These are phyloP conservation scores for Atta texana DNA, from an alignment of 1,140 invertebrate genomes.

Conservation along the genomic window DNA sequence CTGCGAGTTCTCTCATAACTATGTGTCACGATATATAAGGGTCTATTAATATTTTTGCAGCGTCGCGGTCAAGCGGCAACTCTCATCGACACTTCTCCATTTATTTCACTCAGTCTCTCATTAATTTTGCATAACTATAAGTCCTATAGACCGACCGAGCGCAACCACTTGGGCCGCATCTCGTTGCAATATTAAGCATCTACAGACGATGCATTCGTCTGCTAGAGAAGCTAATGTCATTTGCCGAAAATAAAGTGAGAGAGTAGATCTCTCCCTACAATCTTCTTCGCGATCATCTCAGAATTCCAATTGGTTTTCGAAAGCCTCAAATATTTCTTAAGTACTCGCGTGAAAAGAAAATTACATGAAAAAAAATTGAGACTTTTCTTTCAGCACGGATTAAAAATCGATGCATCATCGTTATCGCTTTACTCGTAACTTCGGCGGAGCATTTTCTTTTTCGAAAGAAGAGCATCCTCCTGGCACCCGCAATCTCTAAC, in stretches of 20 bases:
- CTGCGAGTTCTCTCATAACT: not conserved
- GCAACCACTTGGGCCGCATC: not conserved
- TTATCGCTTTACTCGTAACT: not conserved
- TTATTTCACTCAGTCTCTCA: slow-evolving; percentile 29
- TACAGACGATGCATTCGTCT: not conserved
- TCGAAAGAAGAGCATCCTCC: slow-evolving; percentile 7
- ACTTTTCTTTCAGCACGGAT: not conserved
- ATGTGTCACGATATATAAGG: not conserved
- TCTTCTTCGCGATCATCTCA: not conserved
- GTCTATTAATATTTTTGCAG: slow-evolving; percentile 39
- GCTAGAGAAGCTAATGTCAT: not conserved
- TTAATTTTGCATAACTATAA: slow-evolving; percentile 47
- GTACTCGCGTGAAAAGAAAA: not conserved
- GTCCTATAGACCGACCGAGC: not conserved
- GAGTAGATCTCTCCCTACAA: no score
- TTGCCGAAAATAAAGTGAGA: not conserved
- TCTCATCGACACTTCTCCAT: slow-evolving; percentile 47
- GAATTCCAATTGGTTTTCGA: not conserved
- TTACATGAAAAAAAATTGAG: not conserved
- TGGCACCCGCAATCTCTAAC: slow-evolving; percentile 42
- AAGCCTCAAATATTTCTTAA: not conserved
- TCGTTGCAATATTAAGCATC: slow-evolving; percentile 27
- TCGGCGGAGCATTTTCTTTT: not conserved
- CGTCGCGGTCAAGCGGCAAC: not conserved
- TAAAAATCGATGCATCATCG: slow-evolving; percentile 42